Conservation (phyloP, 2,113 vertebrate species). For the Symphodus melops region DNA sequence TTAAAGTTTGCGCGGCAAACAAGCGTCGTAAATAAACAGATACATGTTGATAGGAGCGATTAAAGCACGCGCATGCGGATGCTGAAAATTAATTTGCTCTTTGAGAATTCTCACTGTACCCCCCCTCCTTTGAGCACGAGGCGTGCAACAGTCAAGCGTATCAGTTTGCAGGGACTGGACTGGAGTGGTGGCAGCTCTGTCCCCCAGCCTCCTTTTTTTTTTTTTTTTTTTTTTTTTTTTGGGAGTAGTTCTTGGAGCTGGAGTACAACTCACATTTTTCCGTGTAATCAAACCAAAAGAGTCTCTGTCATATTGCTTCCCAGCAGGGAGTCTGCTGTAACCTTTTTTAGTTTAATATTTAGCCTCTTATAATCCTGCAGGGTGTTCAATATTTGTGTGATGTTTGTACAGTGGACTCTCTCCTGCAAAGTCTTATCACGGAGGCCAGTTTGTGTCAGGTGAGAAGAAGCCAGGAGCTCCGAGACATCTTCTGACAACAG, state of each 20-base stretch:
- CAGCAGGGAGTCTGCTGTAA: slow-evolving; percentile 26
- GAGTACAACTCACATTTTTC: slow-evolving; percentile 10
- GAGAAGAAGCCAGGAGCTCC: background rate
- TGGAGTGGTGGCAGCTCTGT: slow-evolving; percentile 3
- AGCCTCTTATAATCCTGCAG: slow-evolving; percentile 2
- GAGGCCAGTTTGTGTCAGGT: slow-evolving; percentile 9
- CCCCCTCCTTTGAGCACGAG: slow-evolving; percentile 8
- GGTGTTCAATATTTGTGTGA: slow-evolving; percentile 1
- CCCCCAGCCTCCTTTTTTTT: background rate
- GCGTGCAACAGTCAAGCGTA: slow-evolving; percentile 42
- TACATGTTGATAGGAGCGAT: slow-evolving; percentile 29
- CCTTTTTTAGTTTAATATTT: background rate
- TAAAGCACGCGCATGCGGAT: slow-evolving; percentile 6
- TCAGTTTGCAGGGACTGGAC: slow-evolving; percentile 39
- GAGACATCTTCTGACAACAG: background rate
- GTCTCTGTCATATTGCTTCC: slow-evolving; percentile 36
- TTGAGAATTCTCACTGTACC: slow-evolving; percentile 27
- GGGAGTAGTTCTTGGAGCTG: background rate
- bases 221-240: background rate
- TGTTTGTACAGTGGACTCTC: background rate
- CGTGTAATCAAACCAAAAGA: slow-evolving; percentile 25
- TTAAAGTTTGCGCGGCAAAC: slow-evolving; percentile 52
- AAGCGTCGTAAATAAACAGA: slow-evolving; percentile 38
- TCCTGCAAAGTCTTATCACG: background rate
- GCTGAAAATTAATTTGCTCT: slow-evolving; percentile 41